A percentile compares a stretch with the other conserved stretches of the same genome.
Conservation (phyloP, 2,113 vertebrate species). For the Brachionichthys hirsutus region DNA sequence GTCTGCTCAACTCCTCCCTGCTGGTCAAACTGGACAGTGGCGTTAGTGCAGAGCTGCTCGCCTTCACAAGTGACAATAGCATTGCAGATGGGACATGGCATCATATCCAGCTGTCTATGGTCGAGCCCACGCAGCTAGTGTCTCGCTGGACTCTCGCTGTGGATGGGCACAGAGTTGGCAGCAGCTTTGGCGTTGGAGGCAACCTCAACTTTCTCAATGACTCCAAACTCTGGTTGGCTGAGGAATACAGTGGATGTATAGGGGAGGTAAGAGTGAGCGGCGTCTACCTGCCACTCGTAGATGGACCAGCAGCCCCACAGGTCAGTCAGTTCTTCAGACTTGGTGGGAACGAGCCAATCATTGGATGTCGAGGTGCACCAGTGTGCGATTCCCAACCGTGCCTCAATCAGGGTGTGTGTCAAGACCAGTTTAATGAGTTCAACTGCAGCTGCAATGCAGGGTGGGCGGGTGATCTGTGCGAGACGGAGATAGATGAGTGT, state of each 20-base stretch:
- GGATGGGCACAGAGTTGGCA: conserved; percentile 66
- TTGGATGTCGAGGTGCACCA: conserved; percentile 81
- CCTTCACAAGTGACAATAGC: conserved; percentile 63
- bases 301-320: conserved; percentile 62
- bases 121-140: conserved; percentile 41
- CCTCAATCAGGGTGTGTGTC: conserved; percentile 80
- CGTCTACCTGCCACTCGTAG: conserved; percentile 82
- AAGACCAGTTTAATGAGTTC: conserved; percentile 86
- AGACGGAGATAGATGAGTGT: conserved; percentile 82
- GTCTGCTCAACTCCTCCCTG: conserved; percentile 82
- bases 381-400: conserved; percentile 85
- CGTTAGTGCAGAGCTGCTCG: conserved; percentile 71
- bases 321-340: conserved; percentile 73
- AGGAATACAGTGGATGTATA: conserved; percentile 90
- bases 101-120: conserved; percentile 77
- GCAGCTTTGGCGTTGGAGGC: conserved; percentile 68
- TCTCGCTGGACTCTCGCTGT: conserved; percentile 83
- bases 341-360: conserved; percentile 19
- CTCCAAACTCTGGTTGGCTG: conserved; percentile 75
- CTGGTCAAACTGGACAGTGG: conserved; percentile 79
- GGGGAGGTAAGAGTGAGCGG: conserved; percentile 85
- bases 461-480: conserved; percentile 84
- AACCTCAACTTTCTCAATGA: conserved; percentile 84
- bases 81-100: conserved; percentile 90
- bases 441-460: conserved; percentile 81